These are phyloP conservation scores for Blennius ocellaris DNA, from an alignment of 2,113 vertebrate genomes.

Conservation along the genomic window DNA sequence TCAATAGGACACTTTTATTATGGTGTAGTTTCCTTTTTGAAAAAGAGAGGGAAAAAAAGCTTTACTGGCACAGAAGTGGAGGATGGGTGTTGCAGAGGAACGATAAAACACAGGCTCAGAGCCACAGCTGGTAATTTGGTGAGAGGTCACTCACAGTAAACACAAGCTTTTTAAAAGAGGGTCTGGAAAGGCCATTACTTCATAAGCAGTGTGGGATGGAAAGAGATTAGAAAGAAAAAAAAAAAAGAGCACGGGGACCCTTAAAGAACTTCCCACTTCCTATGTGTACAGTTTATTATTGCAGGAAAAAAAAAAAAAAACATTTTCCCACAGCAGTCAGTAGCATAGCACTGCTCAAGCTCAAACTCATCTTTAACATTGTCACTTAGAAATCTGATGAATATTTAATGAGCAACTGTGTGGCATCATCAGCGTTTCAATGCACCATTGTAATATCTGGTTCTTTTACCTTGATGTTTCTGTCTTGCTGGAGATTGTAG, in stretches of 20 bases:
- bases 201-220: slow-evolving; percentile 71
- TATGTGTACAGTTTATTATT: slow-evolving; percentile 68
- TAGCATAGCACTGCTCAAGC: slow-evolving; percentile 21
- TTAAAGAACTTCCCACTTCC: slow-evolving; percentile 80
- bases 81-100: slow-evolving; percentile 65
- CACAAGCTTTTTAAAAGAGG: slow-evolving; percentile 77
- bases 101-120: slow-evolving; percentile 79
- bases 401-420: slow-evolving; percentile 18
- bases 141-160: slow-evolving; percentile 84
- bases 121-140: slow-evolving; percentile 85
- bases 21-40: neutral
- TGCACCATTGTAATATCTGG: slow-evolving; percentile 29
- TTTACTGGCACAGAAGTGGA: neutral
- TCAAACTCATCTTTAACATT: slow-evolving; percentile 34
- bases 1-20: neutral
- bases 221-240: slow-evolving; percentile 55
- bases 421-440: slow-evolving; percentile 14
- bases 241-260: slow-evolving; percentile 42
- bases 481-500: neutral
- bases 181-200: slow-evolving; percentile 84
- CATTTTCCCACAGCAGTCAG: slow-evolving; percentile 67
- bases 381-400: slow-evolving; percentile 26
- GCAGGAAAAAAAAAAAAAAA: slow-evolving; percentile 59
- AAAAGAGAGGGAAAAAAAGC: neutral
- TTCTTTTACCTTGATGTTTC: slow-evolving; percentile 13